Base-by-base conservation (phyloP, 2,797 vertebrate species). In the Aratinga solstitialis region DNA sequence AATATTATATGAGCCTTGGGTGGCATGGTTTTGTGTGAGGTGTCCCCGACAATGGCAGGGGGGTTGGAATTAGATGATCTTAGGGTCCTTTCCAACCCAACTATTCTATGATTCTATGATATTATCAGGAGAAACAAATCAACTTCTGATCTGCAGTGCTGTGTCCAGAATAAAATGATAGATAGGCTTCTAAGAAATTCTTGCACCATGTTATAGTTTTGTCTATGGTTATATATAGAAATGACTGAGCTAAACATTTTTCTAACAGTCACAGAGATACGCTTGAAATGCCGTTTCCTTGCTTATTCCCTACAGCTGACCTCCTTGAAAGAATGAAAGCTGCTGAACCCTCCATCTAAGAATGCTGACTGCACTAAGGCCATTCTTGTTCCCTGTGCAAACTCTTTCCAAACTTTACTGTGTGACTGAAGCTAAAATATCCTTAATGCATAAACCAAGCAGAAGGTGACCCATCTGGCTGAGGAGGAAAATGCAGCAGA, bases 371-470 rank as follows among this genome's bases (percentile, higher is more conserved):
- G 62, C 19, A 56, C 10, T 11, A 16, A 71, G 81, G 38, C 58
- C 71, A 50, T 58, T 16, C 20, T 27, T 19, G 40, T 22, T 72
- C 14, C 30, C 1, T 3, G 8, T 15, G 32, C 11, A 58, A 81
- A 43, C 26, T 45, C 38, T 68, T 80, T 61, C 9, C 7, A 59
- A 78, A 38, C 40, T 74, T 92, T 47, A 20, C 29, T 79, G 67
- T 62, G 58, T 80, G 67, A 93, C 62, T 63, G 78, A 53, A 77
- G 89, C 47, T 94, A 61, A 66, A 92, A 89, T 42, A 75, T 24
- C 54, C 79, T 74, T 84, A 67, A 69, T 90, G 71, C 81, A 95
- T 61, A 94, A 92, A 90, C 19, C 58, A 90, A 78, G 32, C 19
- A 34, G 32, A 34, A 58, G 21, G 54, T 22, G 21, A 34, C 22